Percentiles rank a stretch among this genome's conserved stretches.
Conservation (phyloP, 2,113 vertebrate species). For the Kobus ellipsiprymnus region DNA sequence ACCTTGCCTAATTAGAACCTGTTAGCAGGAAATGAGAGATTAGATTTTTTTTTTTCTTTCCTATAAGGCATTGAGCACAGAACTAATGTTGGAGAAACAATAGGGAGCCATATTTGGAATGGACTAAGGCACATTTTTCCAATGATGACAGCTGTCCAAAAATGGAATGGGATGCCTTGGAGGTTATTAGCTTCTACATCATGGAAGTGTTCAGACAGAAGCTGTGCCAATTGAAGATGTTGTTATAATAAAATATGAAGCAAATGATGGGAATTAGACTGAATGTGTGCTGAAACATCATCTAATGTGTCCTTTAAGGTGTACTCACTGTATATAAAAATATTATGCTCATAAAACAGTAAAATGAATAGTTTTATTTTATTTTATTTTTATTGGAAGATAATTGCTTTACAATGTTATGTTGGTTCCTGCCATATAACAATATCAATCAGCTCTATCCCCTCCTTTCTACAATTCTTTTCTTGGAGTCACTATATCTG, state of each 20-base stretch:
- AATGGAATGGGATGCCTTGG: neutral
- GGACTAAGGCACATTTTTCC: constrained; percentile 2
- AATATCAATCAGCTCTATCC: neutral
- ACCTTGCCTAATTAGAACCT: constrained; percentile 60
- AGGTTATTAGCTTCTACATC: neutral
- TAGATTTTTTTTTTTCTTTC: neutral
- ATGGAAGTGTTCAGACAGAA: neutral
- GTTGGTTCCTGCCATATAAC: neutral
- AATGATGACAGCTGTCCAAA: neutral
- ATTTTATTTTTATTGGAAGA: neutral
- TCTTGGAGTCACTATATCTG: neutral
- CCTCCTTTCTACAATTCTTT: neutral
- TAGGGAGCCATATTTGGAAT: neutral
- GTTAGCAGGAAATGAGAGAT: constrained; percentile 24
- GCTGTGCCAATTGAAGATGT: neutral
- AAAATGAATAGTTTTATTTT: constrained; percentile 8
- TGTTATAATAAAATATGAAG: neutral
- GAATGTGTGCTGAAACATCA: neutral
- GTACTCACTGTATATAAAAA: neutral
- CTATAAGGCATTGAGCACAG: neutral
- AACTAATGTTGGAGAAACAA: neutral
- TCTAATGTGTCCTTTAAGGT: neutral
- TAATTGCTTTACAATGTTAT: neutral
- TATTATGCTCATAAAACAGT: neutral
- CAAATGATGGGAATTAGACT: neutral